A percentile compares a stretch with the other conserved stretches of the same genome.
Conservation (phyloP, 2,113 vertebrate genomes). For the Oncorhynchus keta region DNA sequence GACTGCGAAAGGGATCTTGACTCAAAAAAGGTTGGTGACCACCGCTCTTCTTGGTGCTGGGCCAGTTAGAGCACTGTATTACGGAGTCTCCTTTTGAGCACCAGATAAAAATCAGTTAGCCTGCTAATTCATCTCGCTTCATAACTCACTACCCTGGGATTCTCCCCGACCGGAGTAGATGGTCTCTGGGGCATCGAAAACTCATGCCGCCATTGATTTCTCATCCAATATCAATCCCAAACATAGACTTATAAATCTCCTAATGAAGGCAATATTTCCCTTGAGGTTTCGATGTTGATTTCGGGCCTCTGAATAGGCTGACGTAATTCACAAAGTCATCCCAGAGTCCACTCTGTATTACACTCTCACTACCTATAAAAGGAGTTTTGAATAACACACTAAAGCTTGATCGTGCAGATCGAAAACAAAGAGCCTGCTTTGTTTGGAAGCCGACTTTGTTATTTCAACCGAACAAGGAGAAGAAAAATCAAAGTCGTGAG, state of each 20-base stretch:
- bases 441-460: constrained; percentile 63
- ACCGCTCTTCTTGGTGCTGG: too few relatives aligned
- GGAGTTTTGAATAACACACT: constrained; percentile 50
- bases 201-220: constrained; percentile 1
- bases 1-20: too few relatives aligned
- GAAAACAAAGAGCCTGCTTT: constrained; percentile 61
- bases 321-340: constrained; percentile 59
- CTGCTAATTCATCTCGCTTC: background rate
- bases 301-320: constrained; percentile 44
- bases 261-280: constrained; percentile 57
- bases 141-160: background rate
- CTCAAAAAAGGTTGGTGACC: too few relatives aligned
- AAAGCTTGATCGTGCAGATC: constrained; percentile 42
- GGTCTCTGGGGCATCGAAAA: constrained; percentile 6
- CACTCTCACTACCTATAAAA: constrained; percentile 71
- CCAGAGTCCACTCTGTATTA: constrained; percentile 9
- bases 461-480: constrained; percentile 60
- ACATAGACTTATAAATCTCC: constrained; percentile 35
- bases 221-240: constrained; percentile 18
- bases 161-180: background rate
- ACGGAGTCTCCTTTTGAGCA: too few relatives aligned
- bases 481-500: constrained; percentile 47
- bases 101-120: too few relatives aligned
- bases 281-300: constrained; percentile 48
- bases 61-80: too few relatives aligned